A percentile compares a stretch with the other conserved stretches of the same genome.
Conservation (phyloP, 2,797 vertebrate species). For the Phataginus tetradactyla region DNA sequence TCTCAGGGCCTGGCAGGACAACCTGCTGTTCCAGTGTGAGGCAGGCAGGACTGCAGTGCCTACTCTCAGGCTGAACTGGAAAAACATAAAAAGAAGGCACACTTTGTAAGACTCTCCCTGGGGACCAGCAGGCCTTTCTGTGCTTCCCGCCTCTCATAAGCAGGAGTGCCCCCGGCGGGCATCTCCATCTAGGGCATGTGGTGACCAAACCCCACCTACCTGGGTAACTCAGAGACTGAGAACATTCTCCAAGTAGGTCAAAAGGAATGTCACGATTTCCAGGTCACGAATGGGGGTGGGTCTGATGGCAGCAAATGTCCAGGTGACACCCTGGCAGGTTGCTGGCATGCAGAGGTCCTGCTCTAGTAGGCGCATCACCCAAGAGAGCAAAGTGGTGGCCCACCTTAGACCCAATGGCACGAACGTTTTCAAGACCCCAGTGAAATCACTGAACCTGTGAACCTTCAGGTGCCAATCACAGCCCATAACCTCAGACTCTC, state of each 20-base stretch:
- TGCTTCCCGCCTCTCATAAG: rapidly evolving
- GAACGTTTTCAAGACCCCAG: rapidly evolving
- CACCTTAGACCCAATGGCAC: rapidly evolving
- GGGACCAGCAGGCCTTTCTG: not conserved
- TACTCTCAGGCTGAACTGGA: not conserved
- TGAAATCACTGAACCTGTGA: rapidly evolving
- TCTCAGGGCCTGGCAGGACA: not conserved
- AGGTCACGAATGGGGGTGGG: not conserved
- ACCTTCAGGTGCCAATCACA: not conserved
- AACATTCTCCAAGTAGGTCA: not conserved
- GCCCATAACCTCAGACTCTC: not conserved
- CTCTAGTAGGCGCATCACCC: rapidly evolving
- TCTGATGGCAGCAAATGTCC: rapidly evolving
- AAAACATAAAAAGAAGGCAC: rapidly evolving
- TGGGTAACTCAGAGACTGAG: too few relatives aligned
- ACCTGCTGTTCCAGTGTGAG: not conserved
- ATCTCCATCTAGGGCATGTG: rapidly evolving
- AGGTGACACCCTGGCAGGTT: not conserved
- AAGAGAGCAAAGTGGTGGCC: not conserved
- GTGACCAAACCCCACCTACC: not conserved
- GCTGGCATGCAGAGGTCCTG: rapidly evolving
- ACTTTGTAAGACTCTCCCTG: not conserved
- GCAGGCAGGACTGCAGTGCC: not conserved
- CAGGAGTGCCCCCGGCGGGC: rapidly evolving
- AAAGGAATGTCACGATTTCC: not conserved